phyloP scores from a whole-genome alignment of 2,797 vertebrate species.

The Microhierax caerulescens region DNA sequence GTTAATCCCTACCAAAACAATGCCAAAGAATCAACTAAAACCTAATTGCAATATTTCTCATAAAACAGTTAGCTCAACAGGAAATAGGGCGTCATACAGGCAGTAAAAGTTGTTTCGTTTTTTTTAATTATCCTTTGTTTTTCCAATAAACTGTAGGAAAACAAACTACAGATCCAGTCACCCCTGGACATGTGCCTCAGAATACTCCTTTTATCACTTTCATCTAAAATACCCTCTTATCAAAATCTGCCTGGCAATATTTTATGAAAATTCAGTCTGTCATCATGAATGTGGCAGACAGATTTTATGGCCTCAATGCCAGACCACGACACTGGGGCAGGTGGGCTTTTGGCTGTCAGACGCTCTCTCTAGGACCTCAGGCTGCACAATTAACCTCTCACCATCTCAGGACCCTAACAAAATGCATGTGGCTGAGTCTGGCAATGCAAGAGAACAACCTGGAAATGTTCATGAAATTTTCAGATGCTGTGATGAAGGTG shows the following conservation, averaged over 20 bases:
- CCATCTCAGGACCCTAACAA: background rate
- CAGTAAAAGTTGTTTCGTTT: background rate
- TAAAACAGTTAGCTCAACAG: background rate
- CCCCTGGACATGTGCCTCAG: background rate
- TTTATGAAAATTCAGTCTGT: background rate
- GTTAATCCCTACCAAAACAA: background rate
- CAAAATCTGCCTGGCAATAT: background rate
- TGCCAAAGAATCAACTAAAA: background rate
- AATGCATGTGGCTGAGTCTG: accelerated
- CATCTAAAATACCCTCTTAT: background rate
- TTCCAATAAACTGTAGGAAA: background rate
- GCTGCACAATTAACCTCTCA: background rate
- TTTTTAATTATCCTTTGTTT: background rate
- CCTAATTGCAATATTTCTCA: background rate
- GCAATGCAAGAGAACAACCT: background rate
- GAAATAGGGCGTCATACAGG: background rate
- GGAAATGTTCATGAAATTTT: background rate
- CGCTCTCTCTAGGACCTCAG: background rate
- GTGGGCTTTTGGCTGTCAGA: background rate
- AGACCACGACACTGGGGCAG: background rate
- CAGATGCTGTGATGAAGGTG: background rate
- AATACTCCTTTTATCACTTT: background rate
- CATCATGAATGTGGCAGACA: background rate
- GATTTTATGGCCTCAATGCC: background rate
- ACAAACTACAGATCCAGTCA: background rate